A percentile compares a stretch with the other conserved stretches of the same genome.
Evolutionary conservation across 2,888 invertebrate genomes (phyloP).

Genomic region (Anodontia alba): DNA sequence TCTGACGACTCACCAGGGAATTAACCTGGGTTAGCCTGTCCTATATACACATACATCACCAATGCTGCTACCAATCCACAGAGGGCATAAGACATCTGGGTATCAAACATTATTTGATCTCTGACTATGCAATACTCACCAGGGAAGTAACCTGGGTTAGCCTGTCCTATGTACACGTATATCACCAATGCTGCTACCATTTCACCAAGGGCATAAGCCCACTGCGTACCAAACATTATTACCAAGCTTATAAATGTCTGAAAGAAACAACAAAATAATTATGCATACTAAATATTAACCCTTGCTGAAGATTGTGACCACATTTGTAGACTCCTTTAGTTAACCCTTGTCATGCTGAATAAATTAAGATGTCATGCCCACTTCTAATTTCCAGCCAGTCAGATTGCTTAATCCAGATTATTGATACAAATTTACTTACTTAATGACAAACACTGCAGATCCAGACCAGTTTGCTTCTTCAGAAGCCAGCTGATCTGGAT

Average conservation of each 20-base stretch:
- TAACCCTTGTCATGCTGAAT: too few species aligned
- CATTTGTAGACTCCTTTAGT: too few species aligned
- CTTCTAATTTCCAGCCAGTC: too few species aligned
- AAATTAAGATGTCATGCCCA: too few species aligned
- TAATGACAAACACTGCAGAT: too few species aligned
- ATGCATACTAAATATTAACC: too few species aligned
- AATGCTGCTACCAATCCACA: constrained; percentile 93
- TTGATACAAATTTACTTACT: too few species aligned
- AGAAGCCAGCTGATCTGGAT: too few species aligned
- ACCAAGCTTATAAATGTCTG: constrained; percentile 94
- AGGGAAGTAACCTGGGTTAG: constrained; percentile 97
- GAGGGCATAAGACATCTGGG: constrained; percentile 96
- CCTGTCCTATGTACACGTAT: constrained; percentile 97
- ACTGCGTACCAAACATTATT: constrained; percentile 97
- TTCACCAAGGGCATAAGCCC: constrained; percentile 95
- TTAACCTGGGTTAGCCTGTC: constrained; percentile 97
- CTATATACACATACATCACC: constrained; percentile 96
- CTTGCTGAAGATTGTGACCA: too few species aligned
- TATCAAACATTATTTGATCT: constrained; percentile 96
- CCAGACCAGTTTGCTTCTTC: too few species aligned
- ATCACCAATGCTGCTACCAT: constrained; percentile 92
- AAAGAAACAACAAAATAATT: constrained; percentile 10
- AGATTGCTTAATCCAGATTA: too few species aligned
- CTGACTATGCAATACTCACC: constrained; percentile 87
- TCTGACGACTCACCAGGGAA: constrained; percentile 91